Conservation (phyloP, 2,797 vertebrate genomes). For the Loris lydekkerianus region DNA sequence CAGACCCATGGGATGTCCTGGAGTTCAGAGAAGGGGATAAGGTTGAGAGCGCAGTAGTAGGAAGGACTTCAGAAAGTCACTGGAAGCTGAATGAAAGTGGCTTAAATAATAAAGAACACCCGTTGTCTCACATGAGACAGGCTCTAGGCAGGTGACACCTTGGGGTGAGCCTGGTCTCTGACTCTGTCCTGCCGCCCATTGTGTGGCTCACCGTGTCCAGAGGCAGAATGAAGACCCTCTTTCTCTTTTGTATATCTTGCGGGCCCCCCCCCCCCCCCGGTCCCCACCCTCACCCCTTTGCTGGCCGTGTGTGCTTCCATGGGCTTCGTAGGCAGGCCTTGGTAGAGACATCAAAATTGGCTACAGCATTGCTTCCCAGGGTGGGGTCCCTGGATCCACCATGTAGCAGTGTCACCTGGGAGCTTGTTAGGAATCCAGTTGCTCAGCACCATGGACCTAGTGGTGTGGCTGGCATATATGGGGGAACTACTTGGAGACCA, state of each 20-base stretch:
- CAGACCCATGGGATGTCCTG: neutral
- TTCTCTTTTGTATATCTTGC: neutral
- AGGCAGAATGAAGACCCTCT: neutral
- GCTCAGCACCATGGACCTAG: neutral
- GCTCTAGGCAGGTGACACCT: neutral
- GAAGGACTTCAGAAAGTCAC: neutral
- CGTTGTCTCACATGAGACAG: neutral
- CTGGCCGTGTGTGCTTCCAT: neutral
- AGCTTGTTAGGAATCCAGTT: neutral
- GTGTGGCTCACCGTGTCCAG: neutral
- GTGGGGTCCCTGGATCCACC: neutral
- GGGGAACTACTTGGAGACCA: neutral
- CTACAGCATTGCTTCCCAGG: neutral
- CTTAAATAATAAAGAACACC: neutral
- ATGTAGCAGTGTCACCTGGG: neutral
- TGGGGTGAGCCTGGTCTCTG: neutral
- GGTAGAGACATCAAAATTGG: neutral
- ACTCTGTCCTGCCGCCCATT: rapidly evolving
- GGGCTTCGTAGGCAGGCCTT: neutral
- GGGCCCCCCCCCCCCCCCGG: neutral
- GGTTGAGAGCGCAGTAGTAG: neutral
- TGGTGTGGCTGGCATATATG: no score
- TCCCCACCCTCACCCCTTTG: neutral
- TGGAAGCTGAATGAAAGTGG: neutral
- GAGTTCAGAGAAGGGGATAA: neutral